Evolutionary conservation across 2,797 vertebrate species (phyloP), one percentile per base, ranked within the genome.

Genomic region (Tokudaia muenninki): DNA sequence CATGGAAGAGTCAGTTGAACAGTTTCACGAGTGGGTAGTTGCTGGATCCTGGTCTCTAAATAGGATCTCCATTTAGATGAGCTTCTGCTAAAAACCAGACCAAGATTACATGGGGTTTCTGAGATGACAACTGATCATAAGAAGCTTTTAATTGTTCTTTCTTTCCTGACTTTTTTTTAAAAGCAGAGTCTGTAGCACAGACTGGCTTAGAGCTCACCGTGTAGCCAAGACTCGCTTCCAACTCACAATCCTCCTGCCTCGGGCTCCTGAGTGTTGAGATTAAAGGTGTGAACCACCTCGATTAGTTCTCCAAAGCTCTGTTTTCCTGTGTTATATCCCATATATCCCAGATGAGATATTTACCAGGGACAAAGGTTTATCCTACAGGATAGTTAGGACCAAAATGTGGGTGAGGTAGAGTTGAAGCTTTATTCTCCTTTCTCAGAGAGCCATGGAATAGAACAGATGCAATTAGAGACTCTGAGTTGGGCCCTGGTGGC

Each of bases 21-120:
- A 57, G 57, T 94, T 95, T 88, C 95, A 57, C 44, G 77, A 87
- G 79, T 22, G 74, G 34, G 50, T 89, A n/a, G 44, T 92, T 89
- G 55, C 21, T 86, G 61, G 41, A 78, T 94, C 88, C 47, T 22
- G 37, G 52, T 50, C 52, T 96, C 75, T 79, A 82, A 95, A 82
- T 57, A 90, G 81, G 41, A 75, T 96, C 96, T 97, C 24, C 77
- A 82, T 31, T 31, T 74, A 91, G 50, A 29, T 65, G 67, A 87
- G 34, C 55, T 78, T 67, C 82, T 82, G 17, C n/a, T 44, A 78
- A 91, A 89, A 94, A 52, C 65, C 41, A 97, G 81, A 87, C n/a
- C 72, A 50, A 65, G 80, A 57, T 57, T 16, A 52, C 74, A 21
- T 72, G 81, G 41, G 11, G 63, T 70, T 65, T 89, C 74, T 92